Evolutionary conservation across 2,888 invertebrate genomes (phyloP).

Genomic region (Margaritifera margaritifera): DNA sequence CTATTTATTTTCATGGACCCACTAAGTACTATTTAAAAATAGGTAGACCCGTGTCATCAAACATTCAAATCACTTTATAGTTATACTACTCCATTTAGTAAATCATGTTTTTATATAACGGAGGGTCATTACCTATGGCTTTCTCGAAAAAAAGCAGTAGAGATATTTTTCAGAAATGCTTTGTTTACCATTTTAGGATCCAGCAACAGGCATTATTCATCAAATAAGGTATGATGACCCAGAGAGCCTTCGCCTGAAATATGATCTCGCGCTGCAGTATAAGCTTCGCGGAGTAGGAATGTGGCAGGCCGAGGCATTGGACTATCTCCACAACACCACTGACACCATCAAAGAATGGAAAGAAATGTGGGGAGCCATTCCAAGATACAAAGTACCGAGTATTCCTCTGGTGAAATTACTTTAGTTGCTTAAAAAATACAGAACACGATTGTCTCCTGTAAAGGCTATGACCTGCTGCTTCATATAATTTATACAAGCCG

Average conservation of each 20-base stretch:
- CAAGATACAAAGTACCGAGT: slow-evolving; percentile 21
- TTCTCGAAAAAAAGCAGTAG: not conserved
- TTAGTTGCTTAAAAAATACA: slow-evolving; percentile 5
- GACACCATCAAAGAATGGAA: slow-evolving; percentile 39
- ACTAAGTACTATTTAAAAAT: no score
- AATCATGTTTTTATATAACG: not conserved
- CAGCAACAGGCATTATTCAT: slow-evolving; percentile 40
- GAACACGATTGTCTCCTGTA: no score
- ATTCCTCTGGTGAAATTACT: not conserved
- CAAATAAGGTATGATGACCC: slow-evolving; percentile 72
- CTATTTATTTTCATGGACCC: no score
- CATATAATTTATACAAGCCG: no score
- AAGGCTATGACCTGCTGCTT: no score
- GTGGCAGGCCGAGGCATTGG: slow-evolving; percentile 72
- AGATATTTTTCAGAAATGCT: not conserved
- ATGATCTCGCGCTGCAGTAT: slow-evolving; percentile 50
- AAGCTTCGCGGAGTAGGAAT: slow-evolving; percentile 71
- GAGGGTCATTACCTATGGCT: not conserved
- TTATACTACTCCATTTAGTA: not conserved
- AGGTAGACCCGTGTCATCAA: no score
- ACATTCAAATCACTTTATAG: not conserved
- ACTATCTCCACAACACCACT: slow-evolving; percentile 50
- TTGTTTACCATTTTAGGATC: slow-evolving; percentile 23
- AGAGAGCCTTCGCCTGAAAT: slow-evolving; percentile 66
- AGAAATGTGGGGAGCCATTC: slow-evolving; percentile 64